These are phyloP conservation scores for Heliconius congener DNA, from an alignment of 1,140 invertebrate genomes.

Conservation along the genomic window DNA sequence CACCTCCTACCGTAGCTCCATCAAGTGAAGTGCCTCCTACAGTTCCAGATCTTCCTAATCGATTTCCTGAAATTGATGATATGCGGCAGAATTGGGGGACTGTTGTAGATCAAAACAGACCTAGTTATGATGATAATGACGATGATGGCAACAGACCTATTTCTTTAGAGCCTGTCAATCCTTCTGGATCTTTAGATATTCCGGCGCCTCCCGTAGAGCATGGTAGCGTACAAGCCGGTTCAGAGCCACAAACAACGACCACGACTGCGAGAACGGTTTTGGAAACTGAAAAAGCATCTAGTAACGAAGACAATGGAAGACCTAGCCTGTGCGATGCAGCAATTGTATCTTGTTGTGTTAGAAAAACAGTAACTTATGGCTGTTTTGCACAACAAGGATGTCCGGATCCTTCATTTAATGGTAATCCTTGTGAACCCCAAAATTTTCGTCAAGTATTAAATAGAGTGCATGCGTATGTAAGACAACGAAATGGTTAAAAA, in stretches of 20 bases:
- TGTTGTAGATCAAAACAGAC: constrained; percentile 39
- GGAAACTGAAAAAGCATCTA: background rate
- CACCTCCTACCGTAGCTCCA: background rate
- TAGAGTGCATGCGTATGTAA: constrained; percentile 5
- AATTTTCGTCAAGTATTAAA: constrained; percentile 15
- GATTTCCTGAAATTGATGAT: constrained; percentile 49
- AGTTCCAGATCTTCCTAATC: constrained; percentile 37
- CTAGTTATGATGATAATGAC: constrained; percentile 44
- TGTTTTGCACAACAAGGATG: constrained; percentile 45
- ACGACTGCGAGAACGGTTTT: background rate
- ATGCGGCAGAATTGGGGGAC: constrained; percentile 47
- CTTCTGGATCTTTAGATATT: constrained; percentile 44
- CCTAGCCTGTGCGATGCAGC: constrained; percentile 46
- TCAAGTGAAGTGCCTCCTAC: constrained; percentile 1
- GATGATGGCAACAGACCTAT: constrained; percentile 57
- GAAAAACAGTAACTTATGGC: constrained; percentile 24
- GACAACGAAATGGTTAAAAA: constrained; percentile 4
- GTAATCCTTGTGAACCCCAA: constrained; percentile 39
- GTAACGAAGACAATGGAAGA: background rate
- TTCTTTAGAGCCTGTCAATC: constrained; percentile 55
- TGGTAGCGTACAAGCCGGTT: constrained; percentile 50
- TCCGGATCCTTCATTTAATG: constrained; percentile 23
- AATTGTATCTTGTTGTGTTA: constrained; percentile 43
- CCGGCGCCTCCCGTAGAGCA: constrained; percentile 60
- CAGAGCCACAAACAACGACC: constrained; percentile 25